phyloP scores from a whole-genome alignment of 1,140 invertebrate species.

The Procambarus virginalis region DNA sequence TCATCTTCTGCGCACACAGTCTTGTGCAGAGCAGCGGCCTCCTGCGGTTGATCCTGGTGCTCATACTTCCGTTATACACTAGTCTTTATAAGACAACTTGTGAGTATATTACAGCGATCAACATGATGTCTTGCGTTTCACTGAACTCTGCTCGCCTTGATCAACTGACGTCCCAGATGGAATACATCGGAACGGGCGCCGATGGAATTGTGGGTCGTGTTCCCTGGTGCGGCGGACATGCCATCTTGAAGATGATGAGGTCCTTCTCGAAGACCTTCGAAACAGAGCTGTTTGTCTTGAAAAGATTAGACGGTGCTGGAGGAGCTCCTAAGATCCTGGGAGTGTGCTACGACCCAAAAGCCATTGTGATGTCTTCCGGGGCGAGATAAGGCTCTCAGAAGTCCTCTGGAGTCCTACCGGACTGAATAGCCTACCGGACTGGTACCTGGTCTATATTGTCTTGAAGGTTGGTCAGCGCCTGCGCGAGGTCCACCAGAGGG shows the following conservation, averaged over 20 bases:
- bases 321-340: not conserved
- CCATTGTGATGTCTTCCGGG: not conserved
- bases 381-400: no score
- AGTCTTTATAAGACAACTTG: no score
- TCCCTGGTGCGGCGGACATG: not conserved
- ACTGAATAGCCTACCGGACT: not conserved
- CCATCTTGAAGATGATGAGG: not conserved
- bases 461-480: not conserved
- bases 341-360: not conserved
- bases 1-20: no score
- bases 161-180: not conserved
- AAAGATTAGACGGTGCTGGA: not conserved
- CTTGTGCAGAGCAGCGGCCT: no score
- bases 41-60: no score
- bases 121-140: no score
- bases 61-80: no score
- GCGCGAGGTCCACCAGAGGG: not conserved
- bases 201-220: not conserved
- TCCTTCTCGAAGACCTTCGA: not conserved
- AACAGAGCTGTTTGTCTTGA: not conserved
- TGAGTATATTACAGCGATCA: no score
- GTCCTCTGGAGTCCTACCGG: not conserved
- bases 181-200: not conserved
- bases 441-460: not conserved
- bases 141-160: not conserved